Evolutionary conservation across 2,888 invertebrate species (phyloP).

Genomic region (Caenorhabditis imperialis): DNA sequence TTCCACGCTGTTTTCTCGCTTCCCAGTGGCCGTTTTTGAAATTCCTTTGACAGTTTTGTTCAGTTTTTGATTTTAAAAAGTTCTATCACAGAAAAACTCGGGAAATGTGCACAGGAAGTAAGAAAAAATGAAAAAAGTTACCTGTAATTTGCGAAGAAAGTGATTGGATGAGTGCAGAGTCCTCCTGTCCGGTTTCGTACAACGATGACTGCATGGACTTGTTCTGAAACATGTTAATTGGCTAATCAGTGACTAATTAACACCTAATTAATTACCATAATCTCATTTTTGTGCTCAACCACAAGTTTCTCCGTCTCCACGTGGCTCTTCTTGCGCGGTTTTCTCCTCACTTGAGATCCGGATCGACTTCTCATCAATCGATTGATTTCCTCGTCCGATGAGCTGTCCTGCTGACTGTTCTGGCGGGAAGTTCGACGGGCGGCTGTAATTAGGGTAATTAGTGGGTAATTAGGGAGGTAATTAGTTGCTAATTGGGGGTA

Average conservation of each 20-base stretch:
- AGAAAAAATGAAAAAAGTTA: too few species aligned
- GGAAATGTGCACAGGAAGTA: too few species aligned
- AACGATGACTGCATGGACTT: conserved; percentile 50
- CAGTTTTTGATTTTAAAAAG: too few species aligned
- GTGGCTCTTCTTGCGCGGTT: conserved; percentile 42
- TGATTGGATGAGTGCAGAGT: conserved; percentile 31
- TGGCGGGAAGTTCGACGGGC: conserved; percentile 64
- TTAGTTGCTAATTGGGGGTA: too few species aligned
- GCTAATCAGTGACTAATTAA: too few species aligned
- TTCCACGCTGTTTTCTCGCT: too few species aligned
- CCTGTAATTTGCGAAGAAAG: conserved; percentile 41
- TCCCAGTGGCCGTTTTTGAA: too few species aligned
- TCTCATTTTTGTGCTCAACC: conserved; percentile 31
- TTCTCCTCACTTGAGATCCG: conserved; percentile 32
- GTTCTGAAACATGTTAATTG: conserved; percentile 36
- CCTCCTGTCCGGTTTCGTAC: conserved; percentile 50
- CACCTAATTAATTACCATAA: conserved; percentile 16
- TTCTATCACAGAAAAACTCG: too few species aligned
- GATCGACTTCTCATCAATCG: conserved; percentile 45
- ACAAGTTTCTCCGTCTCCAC: conserved; percentile 27
- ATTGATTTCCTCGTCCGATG: conserved; percentile 55
- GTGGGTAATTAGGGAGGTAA: too few species aligned
- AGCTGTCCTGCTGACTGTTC: conserved; percentile 58
- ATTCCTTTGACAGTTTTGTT: too few species aligned
- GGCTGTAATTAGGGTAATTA: too few species aligned